phyloP scores from a whole-genome alignment of 2,888 invertebrate genomes.

The Catocala sponsa region DNA sequence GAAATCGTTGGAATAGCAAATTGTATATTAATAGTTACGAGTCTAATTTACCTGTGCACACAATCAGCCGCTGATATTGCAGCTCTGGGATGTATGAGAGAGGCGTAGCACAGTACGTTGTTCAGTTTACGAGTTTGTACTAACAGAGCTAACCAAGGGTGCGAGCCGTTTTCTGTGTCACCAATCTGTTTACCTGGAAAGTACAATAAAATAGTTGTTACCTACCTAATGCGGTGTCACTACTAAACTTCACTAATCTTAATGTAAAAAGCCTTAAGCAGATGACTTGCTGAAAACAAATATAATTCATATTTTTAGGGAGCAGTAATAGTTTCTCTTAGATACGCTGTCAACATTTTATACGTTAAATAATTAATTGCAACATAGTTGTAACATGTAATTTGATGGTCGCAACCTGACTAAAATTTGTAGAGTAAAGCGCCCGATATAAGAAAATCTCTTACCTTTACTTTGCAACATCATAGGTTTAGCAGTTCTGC shows the following conservation, averaged over 20 bases:
- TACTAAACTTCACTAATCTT: no score
- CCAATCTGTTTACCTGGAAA: slow-evolving; percentile 60
- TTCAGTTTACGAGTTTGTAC: slow-evolving; percentile 67
- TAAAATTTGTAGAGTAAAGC: background rate
- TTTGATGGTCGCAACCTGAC: no score
- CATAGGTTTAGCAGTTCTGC: slow-evolving; percentile 51
- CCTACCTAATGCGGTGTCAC: no score
- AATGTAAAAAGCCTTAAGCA: no score
- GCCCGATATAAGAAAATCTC: background rate
- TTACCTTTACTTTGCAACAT: slow-evolving; percentile 29
- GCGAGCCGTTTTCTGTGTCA: slow-evolving; percentile 62
- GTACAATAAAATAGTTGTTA: background rate
- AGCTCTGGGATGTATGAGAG: slow-evolving; percentile 75
- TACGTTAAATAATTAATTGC: no score
- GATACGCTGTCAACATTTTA: no score
- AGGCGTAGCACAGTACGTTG: slow-evolving; percentile 75
- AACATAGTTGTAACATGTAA: no score
- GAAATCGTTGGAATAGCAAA: no score
- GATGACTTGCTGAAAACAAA: background rate
- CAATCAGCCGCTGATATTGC: slow-evolving; percentile 78
- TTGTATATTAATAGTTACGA: background rate
- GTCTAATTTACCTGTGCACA: slow-evolving; percentile 66
- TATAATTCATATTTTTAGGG: no score
- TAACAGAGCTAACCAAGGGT: slow-evolving; percentile 77
- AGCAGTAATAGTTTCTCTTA: no score